Evolutionary conservation across 1,140 invertebrate genomes (phyloP), one percentile per base, ranked within the genome.

Genomic region (Dendrolimus punctatus): DNA sequence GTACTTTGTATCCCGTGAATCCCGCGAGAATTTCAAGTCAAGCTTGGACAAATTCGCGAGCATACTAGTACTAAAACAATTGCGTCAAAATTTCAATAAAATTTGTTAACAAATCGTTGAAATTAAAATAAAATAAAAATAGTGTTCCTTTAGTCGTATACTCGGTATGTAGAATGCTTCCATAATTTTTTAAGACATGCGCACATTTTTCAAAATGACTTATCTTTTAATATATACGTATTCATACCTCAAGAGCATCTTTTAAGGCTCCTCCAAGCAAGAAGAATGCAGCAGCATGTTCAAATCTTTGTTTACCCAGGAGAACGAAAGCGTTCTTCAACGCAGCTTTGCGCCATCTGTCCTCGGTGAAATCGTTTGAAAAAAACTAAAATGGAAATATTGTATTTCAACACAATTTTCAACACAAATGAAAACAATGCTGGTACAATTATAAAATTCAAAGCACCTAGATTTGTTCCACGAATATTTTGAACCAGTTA

Each of bases 271-370:
- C 96, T 9, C 96, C 98, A 0, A 99, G 85, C 39, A 99, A 87
- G 84, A 99, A 99, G 83, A 99, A 96, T 45, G 96, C 94, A 10
- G 95, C 94, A n/a, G 97, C 94, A 77, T 98, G 93, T 46, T 96
- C 93, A 77, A 99, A 99, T 48, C 97, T 87, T 80, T 99, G 98
- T 78, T 97, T 98, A 1, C 98, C 97, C 6, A 99, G 89, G 8
- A 99, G 85, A 5, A 96, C 96, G 80, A 98, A 99, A 0, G 98
- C 98, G 86, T 99, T 99, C 88, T 99, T 99, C 36, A 99, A 76
- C 0, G 98, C 98, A 5, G 97, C 97, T 78, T 98, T 99, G 6
- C 97, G 90, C 97, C 98, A 99, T 51, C 97, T 87, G 71, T 98
- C 95, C 81, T 98, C 93, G 2, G 87, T 85, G 73, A 99, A 99